phyloP scores from a whole-genome alignment of 2,888 invertebrate genomes.

The Muschampia staudingeri region DNA sequence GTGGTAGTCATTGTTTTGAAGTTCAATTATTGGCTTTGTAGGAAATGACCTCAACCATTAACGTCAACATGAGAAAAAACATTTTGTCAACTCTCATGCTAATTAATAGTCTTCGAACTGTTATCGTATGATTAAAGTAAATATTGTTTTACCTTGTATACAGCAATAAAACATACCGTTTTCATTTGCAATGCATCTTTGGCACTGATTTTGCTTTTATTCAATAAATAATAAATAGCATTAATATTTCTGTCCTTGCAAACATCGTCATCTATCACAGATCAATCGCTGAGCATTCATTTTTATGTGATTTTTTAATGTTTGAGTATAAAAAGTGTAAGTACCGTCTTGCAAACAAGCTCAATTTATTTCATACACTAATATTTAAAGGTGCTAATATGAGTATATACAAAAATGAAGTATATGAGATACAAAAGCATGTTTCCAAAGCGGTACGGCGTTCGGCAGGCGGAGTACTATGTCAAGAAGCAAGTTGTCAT shows the following conservation, averaged over 20 bases:
- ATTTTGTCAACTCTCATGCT: constrained; percentile 71
- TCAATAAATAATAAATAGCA: constrained; percentile 81
- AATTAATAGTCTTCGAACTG: constrained; percentile 71
- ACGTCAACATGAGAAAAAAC: constrained; percentile 69
- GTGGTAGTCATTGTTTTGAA: constrained; percentile 63
- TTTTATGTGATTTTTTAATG: constrained; percentile 84
- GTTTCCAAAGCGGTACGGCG: constrained; percentile 79
- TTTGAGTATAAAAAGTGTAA: constrained; percentile 74
- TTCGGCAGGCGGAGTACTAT: constrained; percentile 66
- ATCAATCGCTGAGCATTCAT: constrained; percentile 84
- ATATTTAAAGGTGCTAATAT: constrained; percentile 36
- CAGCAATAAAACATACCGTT: constrained; percentile 63
- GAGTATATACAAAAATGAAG: constrained; percentile 44
- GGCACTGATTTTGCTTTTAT: constrained; percentile 89
- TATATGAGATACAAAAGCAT: constrained; percentile 60
- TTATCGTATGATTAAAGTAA: constrained; percentile 64
- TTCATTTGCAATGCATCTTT: constrained; percentile 88
- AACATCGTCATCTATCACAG: constrained; percentile 88
- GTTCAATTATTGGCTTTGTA: constrained; percentile 72
- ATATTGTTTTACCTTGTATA: constrained; percentile 47
- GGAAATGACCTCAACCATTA: constrained; percentile 82
- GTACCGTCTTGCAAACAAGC: constrained; percentile 78
- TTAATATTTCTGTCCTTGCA: constrained; percentile 78
- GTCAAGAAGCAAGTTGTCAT: constrained; percentile 54
- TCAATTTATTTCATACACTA: constrained; percentile 56